Percentiles rank a stretch among this genome's conserved stretches.
phyloP scores from a whole-genome alignment of 2,888 invertebrate species.

The Drosophila barbarae region DNA sequence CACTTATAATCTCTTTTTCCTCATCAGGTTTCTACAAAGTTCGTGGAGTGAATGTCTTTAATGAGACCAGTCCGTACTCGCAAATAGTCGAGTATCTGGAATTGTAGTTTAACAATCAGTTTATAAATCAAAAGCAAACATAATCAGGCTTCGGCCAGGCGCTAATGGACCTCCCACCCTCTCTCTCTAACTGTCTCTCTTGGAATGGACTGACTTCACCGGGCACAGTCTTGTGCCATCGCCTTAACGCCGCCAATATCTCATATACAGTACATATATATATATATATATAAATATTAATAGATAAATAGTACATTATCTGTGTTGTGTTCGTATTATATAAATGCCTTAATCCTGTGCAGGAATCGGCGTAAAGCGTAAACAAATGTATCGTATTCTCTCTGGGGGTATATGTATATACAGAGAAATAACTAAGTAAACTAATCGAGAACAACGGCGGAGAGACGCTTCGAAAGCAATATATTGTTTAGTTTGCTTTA shows the following conservation, averaged over 20 bases:
- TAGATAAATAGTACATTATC: slow-evolving; percentile 56
- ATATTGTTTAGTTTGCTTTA: slow-evolving; percentile 16
- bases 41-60: slow-evolving; percentile 76
- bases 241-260: slow-evolving; percentile 59
- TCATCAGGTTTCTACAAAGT: slow-evolving; percentile 77
- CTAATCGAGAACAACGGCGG: slow-evolving; percentile 7
- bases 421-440: slow-evolving; percentile 10
- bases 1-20: background rate
- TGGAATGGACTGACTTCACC: slow-evolving; percentile 54
- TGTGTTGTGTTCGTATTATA: slow-evolving; percentile 49
- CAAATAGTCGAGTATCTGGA: slow-evolving; percentile 69
- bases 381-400: slow-evolving; percentile 9
- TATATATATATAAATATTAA: slow-evolving; percentile 47
- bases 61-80: slow-evolving; percentile 74
- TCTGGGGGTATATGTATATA: slow-evolving; percentile 2
- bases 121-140: slow-evolving; percentile 50
- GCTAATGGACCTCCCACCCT: slow-evolving; percentile 18
- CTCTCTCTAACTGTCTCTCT: slow-evolving; percentile 30
- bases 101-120: slow-evolving; percentile 54
- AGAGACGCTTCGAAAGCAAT: background rate
- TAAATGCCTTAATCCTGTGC: slow-evolving; percentile 23
- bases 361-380: slow-evolving; percentile 32
- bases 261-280: slow-evolving; percentile 40
- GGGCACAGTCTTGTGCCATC: slow-evolving; percentile 55
- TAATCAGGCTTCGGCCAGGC: slow-evolving; percentile 64